Base-by-base conservation (phyloP, 2,113 vertebrate genomes). In the Rhodinocichla rosea region DNA sequence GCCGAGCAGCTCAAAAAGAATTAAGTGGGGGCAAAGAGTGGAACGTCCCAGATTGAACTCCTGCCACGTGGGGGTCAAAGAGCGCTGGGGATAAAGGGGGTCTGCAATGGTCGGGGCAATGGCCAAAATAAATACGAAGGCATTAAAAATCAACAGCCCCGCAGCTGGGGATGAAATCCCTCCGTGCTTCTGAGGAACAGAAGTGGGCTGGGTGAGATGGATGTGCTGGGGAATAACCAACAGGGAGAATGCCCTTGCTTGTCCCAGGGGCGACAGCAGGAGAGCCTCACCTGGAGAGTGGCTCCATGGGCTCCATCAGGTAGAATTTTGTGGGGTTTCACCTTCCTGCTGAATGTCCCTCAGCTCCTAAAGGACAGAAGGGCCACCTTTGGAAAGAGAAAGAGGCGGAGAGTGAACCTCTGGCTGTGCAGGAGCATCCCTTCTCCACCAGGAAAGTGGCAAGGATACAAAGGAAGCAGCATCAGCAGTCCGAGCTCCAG, bases 31-130 rank as follows among this genome's bases (percentile, higher is more conserved):
- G 88, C 89, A 94, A 87, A 95, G 95, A 94, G 94, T 97, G 97
- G 96, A 97, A 97, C 90, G 42, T 96, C 73, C 83, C 92, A 78
- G 92, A 94, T 96, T 97, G 97, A 97, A 94, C 96, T 80, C 40
- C 90, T 97, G 97, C 95, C 97, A 96, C 1, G 5, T 12, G 1
- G 71, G 83, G 96, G 97, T 97, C 97, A 96, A 37, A 97, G 97
- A 92, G 89, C 89, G 7, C 65, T 3, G 17, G 16, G 55, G 94
- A 96, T 74, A 90, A 96, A 94, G 91, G 23, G 86, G 83, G 40
- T 84, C 83, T 94, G 94, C 83, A 85, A 86, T 4, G 57, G 84
- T n/a, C 83, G 42, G 69, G 11, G 83, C 39, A 45, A 30, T 30
- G 87, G 77, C 95, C 83, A 87, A 96, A 90, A 94, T 90, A 96